phyloP scores from a whole-genome alignment of 2,113 vertebrate genomes.

The Myocastor coypus region DNA sequence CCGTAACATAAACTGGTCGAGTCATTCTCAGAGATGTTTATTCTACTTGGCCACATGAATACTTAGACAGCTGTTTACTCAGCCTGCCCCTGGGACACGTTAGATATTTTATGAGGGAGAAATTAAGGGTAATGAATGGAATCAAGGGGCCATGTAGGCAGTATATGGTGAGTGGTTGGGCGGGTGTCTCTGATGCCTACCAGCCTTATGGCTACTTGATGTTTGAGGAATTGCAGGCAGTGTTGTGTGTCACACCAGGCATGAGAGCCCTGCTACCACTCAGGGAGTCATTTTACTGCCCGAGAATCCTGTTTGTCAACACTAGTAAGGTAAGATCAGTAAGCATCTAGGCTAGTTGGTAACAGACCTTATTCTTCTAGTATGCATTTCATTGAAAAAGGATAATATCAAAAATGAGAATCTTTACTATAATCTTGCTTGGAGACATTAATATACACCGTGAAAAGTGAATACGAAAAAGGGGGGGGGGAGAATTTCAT shows the following conservation, averaged over 20 bases:
- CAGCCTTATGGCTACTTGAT: neutral
- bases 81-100: neutral
- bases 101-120: neutral
- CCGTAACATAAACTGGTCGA: neutral
- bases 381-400: neutral
- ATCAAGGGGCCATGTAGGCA: neutral
- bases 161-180: neutral
- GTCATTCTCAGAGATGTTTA: neutral
- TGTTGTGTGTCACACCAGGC: neutral
- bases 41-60: neutral
- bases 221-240: neutral
- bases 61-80: neutral
- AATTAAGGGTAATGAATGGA: neutral
- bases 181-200: neutral
- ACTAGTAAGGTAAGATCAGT: neutral
- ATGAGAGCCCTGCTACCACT: neutral
- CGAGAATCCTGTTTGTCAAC: neutral
- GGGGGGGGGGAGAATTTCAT: neutral
- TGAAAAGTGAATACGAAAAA: neutral
- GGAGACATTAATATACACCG: neutral
- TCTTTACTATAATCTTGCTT: neutral
- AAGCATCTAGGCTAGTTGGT: neutral
- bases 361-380: neutral
- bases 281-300: neutral
- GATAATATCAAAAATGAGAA: neutral